A percentile compares a stretch with the other conserved stretches of the same genome.
These are phyloP conservation scores for Spodoptera picta DNA, from an alignment of 2,888 invertebrate genomes.

Conservation along the genomic window DNA sequence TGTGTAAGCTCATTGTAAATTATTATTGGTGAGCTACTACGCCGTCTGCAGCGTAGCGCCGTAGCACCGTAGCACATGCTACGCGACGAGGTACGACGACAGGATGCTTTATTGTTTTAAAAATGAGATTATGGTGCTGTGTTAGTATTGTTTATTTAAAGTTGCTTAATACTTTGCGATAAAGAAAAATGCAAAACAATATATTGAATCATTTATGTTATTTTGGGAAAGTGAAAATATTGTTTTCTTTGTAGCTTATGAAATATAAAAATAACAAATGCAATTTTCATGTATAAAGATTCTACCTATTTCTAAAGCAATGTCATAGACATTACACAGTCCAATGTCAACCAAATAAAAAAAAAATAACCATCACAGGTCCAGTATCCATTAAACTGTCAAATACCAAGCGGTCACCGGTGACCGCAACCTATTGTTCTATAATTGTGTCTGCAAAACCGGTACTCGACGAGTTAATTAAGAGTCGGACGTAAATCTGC, in stretches of 20 bases:
- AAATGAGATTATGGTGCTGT: slow-evolving; percentile 14
- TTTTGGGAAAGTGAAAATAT: no score
- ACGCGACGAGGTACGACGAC: slow-evolving; percentile 20
- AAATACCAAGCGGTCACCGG: no score
- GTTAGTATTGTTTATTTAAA: neutral
- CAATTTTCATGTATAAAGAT: no score
- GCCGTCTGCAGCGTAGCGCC: slow-evolving; percentile 32
- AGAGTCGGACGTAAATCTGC: slow-evolving; percentile 46
- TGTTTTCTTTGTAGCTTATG: no score
- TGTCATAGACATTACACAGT: neutral
- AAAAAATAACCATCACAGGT: slow-evolving; percentile 8
- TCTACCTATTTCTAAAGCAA: no score
- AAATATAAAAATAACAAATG: no score
- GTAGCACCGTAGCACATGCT: slow-evolving; percentile 34
- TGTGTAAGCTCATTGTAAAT: slow-evolving; percentile 34
- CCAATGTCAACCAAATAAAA: slow-evolving; percentile 11
- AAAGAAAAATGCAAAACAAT: no score
- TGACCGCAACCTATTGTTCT: no score
- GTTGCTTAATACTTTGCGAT: neutral
- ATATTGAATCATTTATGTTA: no score
- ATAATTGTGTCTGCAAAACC: no score
- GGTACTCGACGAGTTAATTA: no score
- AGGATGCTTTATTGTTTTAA: slow-evolving; percentile 18
- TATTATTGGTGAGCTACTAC: slow-evolving; percentile 24
- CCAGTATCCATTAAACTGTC: slow-evolving; percentile 33